Conservation (phyloP, 2,888 invertebrate species). For the Panzeria rudis region DNA sequence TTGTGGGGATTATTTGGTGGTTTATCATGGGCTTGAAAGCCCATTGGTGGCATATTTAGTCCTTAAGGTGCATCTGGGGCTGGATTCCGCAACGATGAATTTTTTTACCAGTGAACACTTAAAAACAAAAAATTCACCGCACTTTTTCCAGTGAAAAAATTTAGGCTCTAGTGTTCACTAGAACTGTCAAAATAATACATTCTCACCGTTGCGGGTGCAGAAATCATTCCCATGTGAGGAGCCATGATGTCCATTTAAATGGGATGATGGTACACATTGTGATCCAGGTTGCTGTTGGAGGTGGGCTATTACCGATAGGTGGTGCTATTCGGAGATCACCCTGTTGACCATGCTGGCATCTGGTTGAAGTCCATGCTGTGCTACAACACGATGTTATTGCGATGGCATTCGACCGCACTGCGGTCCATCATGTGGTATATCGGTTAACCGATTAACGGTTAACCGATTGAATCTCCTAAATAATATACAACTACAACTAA, state of each 20-base stretch:
- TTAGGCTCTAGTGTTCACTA: constrained; percentile 60
- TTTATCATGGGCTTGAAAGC: constrained; percentile 87
- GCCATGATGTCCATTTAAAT: constrained; percentile 81
- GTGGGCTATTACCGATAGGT: constrained; percentile 77
- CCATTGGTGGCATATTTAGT: constrained; percentile 84
- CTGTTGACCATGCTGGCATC: constrained; percentile 74
- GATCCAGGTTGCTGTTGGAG: constrained; percentile 81
- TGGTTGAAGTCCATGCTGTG: constrained; percentile 77
- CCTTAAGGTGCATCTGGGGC: constrained; percentile 83
- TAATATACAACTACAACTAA: constrained; percentile 54
- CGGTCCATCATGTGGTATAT: constrained; percentile 75
- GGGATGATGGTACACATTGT: constrained; percentile 84
- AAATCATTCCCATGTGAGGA: constrained; percentile 84
- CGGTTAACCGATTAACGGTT: too few relatives aligned
- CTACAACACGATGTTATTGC: constrained; percentile 77
- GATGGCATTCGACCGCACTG: constrained; percentile 78
- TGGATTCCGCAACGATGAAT: too few relatives aligned
- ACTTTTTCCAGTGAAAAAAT: too few relatives aligned
- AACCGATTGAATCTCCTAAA: too few relatives aligned
- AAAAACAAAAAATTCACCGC: constrained; percentile 41
- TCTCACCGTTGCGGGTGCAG: too few relatives aligned
- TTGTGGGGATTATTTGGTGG: too few relatives aligned
- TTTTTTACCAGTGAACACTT: too few relatives aligned
- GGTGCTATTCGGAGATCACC: constrained; percentile 77
- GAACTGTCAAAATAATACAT: too few relatives aligned